These are phyloP conservation scores for Meganola albula DNA, from an alignment of 2,888 invertebrate genomes.

Conservation along the genomic window DNA sequence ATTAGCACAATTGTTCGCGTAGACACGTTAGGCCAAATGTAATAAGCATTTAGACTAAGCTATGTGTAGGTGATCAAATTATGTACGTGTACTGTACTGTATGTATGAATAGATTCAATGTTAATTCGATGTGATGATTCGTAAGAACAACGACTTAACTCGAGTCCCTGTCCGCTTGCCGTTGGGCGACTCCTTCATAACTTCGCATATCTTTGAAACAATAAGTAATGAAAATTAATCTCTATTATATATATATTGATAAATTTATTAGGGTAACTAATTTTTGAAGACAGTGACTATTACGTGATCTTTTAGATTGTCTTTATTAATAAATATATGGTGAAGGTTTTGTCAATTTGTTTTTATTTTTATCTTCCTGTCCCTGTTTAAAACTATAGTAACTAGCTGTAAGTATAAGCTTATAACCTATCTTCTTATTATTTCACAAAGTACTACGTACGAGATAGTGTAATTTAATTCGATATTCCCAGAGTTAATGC, in stretches of 20 bases:
- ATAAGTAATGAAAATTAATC: slow-evolving; percentile 76
- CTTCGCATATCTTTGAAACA: slow-evolving; percentile 79
- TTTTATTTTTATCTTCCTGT: slow-evolving; percentile 54
- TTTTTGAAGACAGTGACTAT: slow-evolving; percentile 78
- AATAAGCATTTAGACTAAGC: slow-evolving; percentile 69
- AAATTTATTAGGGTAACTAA: slow-evolving; percentile 78
- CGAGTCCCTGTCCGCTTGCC: slow-evolving; percentile 48
- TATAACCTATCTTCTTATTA: too few relatives aligned
- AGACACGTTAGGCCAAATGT: slow-evolving; percentile 69
- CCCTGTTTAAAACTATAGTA: too few relatives aligned
- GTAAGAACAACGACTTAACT: slow-evolving; percentile 70
- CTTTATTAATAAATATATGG: slow-evolving; percentile 79
- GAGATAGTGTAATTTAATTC: too few relatives aligned
- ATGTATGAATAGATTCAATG: slow-evolving; percentile 66
- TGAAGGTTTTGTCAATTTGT: slow-evolving; percentile 74
- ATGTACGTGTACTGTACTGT: slow-evolving; percentile 67
- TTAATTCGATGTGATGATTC: slow-evolving; percentile 72
- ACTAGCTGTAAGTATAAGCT: too few relatives aligned
- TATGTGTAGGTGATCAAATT: slow-evolving; percentile 59
- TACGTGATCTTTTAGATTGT: slow-evolving; percentile 79
- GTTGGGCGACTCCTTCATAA: slow-evolving; percentile 64
- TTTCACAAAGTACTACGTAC: too few relatives aligned
- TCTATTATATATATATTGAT: slow-evolving; percentile 72
- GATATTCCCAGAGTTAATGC: too few relatives aligned
- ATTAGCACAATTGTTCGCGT: slow-evolving; percentile 77